Evolutionary conservation across 2,888 invertebrate species (phyloP), one percentile per base, ranked within the genome.

Genomic region (Teleiodes luculella): DNA sequence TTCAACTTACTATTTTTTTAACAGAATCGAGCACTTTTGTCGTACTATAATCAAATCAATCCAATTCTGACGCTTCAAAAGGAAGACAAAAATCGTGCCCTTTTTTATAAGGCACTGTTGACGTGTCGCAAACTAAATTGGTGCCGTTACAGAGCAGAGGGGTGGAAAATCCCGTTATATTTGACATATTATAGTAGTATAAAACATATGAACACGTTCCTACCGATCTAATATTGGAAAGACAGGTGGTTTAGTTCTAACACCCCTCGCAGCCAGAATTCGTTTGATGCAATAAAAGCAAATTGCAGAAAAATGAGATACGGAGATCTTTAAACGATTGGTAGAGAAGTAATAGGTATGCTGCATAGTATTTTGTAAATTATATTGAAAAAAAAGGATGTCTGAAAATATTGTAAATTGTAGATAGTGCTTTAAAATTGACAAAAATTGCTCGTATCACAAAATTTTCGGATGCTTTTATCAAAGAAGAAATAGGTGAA

Each of bases 51-150:
- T 76, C 69, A 69, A 77, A 76, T 78, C 74, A 71, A 72, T 66
- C 72, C 67, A 69, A 68, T 68, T 47, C 39, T 68, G 73, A 68
- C 68, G 65, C 70, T 65, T 67, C 65, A 65, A 68, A 65, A 65
- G 68, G 70, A 76, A 76, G 76, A 76, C 74, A 79, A 80, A 80
- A 76, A 80, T 80, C 76, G 64, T 60, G 64, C 71, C 77, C 72
- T 77, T 72, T 78, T 77, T 72, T 24, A 24, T 10, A 11, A 41
- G 39, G 75, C 82, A 80, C 80, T 82, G 80, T 84, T 79, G 81
- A 80, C 83, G 80, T 79, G 82, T 80, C 75, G 76, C 75, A 68
- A 75, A 78, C 83, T 78, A 83, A 86, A 86, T 86, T 85, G 82
- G 78, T 72, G 69, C 77, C 73, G 72, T 72, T 72, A 70, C 63